phyloP scores from a whole-genome alignment of 2,797 vertebrate genomes.

The Tokudaia tokunoshimensis region DNA sequence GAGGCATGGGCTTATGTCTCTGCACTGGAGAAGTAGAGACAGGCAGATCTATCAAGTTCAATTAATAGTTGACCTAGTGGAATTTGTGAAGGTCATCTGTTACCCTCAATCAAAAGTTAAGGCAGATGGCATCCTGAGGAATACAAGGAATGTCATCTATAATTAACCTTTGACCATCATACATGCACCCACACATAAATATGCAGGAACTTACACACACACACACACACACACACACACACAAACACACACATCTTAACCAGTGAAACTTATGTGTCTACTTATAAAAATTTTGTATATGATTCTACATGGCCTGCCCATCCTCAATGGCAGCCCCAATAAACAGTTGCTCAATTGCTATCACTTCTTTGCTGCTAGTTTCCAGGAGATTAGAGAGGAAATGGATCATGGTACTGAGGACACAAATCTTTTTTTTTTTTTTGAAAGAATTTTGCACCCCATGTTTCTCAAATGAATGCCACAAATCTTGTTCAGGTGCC shows the following conservation, averaged over 20 bases:
- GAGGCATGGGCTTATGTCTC: not conserved
- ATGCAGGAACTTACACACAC: not conserved
- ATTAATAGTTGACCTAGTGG: not conserved
- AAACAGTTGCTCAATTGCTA: not conserved
- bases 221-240: not conserved
- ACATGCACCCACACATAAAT: not conserved
- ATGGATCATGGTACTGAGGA: not conserved
- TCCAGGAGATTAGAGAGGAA: not conserved
- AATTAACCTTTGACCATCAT: not conserved
- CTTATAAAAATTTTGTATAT: not conserved
- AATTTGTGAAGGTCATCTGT: not conserved
- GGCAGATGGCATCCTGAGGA: not conserved
- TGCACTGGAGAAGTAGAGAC: not conserved
- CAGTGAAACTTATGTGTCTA: not conserved
- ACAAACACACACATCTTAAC: not conserved
- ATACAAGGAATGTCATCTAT: not conserved
- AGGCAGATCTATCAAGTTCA: not conserved
- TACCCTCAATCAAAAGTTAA: not conserved
- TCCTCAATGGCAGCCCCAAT: not conserved
- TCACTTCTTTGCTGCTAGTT: not conserved
- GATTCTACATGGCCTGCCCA: not conserved
- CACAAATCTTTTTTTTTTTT: not conserved
- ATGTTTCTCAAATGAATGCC: not conserved
- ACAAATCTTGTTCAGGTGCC: not conserved
- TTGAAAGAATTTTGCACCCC: not conserved